Percentiles rank a stretch among this genome's conserved stretches.
Conservation (phyloP, 2,113 vertebrate genomes). For the Myxocyprinus asiaticus region DNA sequence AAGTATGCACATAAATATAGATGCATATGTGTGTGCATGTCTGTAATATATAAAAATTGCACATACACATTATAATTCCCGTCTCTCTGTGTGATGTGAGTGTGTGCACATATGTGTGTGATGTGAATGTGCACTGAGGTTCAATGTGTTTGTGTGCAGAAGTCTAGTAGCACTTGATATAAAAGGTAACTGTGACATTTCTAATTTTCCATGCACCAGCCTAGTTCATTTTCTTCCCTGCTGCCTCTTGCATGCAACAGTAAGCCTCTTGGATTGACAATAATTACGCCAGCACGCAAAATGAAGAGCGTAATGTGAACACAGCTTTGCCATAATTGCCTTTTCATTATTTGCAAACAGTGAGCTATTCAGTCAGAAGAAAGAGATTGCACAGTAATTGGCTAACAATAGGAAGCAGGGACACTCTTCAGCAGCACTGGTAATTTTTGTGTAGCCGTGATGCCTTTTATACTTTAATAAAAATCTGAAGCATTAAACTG, state of each 20-base stretch:
- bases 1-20: slow-evolving; percentile 13
- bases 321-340: slow-evolving; percentile 97
- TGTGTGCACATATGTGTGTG: slow-evolving; percentile 10
- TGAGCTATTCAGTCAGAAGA: slow-evolving; percentile 98
- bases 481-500: slow-evolving; percentile 96
- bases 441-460: slow-evolving; percentile 86
- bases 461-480: slow-evolving; percentile 77
- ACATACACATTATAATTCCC: background rate
- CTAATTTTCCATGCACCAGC: slow-evolving; percentile 98
- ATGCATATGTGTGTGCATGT: background rate
- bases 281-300: slow-evolving; percentile 96
- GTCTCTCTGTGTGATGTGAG: slow-evolving; percentile 54
- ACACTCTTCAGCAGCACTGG: slow-evolving; percentile 89
- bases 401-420: slow-evolving; percentile 94
- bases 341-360: slow-evolving; percentile 99
- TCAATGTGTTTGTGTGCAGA: slow-evolving; percentile 56
- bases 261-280: slow-evolving; percentile 97
- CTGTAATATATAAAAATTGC: background rate
- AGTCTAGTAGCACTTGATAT: slow-evolving; percentile 78
- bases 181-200: slow-evolving; percentile 98
- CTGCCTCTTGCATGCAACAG: slow-evolving; percentile 97
- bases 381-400: slow-evolving; percentile 99
- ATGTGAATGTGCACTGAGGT: background rate
- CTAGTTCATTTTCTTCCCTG: slow-evolving; percentile 95
- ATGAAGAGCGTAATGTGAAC: slow-evolving; percentile 96